Conservation (phyloP, 2,113 vertebrate genomes). For the Probosciger aterrimus region DNA sequence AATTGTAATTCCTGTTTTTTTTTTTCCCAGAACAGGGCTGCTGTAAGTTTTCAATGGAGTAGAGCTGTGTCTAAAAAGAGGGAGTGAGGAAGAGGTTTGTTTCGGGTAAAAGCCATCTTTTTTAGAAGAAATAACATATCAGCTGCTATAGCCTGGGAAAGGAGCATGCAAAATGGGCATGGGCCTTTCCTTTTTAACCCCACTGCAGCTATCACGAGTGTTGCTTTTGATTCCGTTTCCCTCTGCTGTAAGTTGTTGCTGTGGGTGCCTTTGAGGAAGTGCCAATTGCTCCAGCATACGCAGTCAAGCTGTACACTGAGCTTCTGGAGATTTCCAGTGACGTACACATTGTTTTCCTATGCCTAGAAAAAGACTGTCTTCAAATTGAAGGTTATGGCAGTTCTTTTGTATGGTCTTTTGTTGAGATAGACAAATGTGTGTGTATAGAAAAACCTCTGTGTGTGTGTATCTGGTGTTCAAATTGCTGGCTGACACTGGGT, state of each 20-base stretch:
- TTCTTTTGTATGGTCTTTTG: not conserved
- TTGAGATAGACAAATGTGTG: not conserved
- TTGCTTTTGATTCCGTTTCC: not conserved
- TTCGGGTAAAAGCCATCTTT: not conserved
- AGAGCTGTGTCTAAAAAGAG: not conserved
- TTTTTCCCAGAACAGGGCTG: not conserved
- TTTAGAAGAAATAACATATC: not conserved
- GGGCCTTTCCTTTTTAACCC: not conserved
- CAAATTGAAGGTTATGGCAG: not conserved
- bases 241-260: not conserved
- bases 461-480: not conserved
- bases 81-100: not conserved
- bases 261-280: not conserved
- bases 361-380: not conserved
- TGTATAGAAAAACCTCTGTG: not conserved
- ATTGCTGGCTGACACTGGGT: not conserved
- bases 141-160: not conserved
- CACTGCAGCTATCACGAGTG: not conserved
- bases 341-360: not conserved
- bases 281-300: not conserved
- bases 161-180: too few species aligned
- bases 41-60: not conserved
- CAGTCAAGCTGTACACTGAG: not conserved
- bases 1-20: not conserved
- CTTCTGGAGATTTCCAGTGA: not conserved